Base-by-base conservation (phyloP, 2,113 vertebrate genomes). In the Bubo scandiacus region DNA sequence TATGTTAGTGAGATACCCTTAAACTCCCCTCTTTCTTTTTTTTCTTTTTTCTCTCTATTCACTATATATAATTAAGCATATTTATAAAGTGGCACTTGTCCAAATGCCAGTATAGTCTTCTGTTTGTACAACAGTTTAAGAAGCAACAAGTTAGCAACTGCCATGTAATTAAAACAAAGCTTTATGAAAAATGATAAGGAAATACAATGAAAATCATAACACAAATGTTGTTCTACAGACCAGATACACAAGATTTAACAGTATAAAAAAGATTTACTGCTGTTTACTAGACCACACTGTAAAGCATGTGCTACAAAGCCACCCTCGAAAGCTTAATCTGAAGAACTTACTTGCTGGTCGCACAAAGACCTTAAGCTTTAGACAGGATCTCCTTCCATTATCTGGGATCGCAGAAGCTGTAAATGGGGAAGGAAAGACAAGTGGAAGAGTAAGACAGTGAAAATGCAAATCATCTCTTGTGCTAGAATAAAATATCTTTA, bases 361-460 rank as follows among this genome's bases (percentile, higher is more conserved):
- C 96, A 99, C 99, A 95, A 99, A 99, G 96, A 99, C 99, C 98
- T 99, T 99, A 94, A 99, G 99, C 98, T 99, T 99, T 98, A 99
- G 98, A 97, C 99, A 99, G 90, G 99, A 99, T 97, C 98, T 99
- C 94, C 98, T 99, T 97, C 99, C 99, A 15, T 99, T 99, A 97
- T 99, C 99, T 70, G 99, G 99, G 62, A 99, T 99, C 6, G 99
- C 99, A 97, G 99, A 99, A 82, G 99, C 99, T 99, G 97, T 51
- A 94, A 87, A 96, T 97, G 29, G 96, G 86, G 89, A 73, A 74
- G 23, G 23, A 91, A 57, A 93, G 90, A 91, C n/a, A 95, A 92
- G 42, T 4, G 6, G 52, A 86, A 55, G 45, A 78, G 49, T 91
- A 71, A 93, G 34, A 58, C 18, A 94, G 15, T 73, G 67, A 95